A percentile compares a stretch with the other conserved stretches of the same genome.
Conservation (phyloP, 2,888 invertebrate genomes). For the Eristalis arbustorum region DNA sequence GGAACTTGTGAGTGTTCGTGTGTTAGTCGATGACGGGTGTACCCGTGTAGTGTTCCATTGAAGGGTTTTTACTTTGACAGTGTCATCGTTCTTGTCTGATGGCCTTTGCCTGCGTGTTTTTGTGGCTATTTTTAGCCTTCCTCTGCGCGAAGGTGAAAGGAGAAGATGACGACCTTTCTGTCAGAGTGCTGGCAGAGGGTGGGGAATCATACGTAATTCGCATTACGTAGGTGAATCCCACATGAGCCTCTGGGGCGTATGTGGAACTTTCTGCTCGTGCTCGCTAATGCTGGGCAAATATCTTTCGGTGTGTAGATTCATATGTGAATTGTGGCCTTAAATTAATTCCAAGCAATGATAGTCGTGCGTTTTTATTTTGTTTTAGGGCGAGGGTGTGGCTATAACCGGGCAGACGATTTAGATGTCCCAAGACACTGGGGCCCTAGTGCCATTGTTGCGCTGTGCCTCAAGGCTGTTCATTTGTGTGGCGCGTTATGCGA, state of each 20-base stretch:
- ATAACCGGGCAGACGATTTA: neutral
- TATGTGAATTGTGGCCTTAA: neutral
- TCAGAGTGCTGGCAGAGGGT: neutral
- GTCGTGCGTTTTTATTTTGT: neutral
- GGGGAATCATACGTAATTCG: neutral
- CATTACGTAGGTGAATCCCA: neutral
- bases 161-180: neutral
- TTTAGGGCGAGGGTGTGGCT: neutral
- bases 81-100: conserved; percentile 1
- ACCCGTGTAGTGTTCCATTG: conserved; percentile 10
- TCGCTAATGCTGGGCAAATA: neutral
- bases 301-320: neutral
- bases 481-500: neutral
- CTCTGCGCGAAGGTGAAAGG: neutral
- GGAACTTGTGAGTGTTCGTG: no score
- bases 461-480: neutral
- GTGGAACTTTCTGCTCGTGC: conserved; percentile 2
- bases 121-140: conserved; percentile 24
- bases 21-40: neutral
- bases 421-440: neutral
- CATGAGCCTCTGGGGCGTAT: conserved; percentile 17
- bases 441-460: neutral
- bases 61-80: conserved; percentile 16
- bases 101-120: conserved; percentile 19
- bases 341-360: neutral